Conservation (phyloP, 2,113 vertebrate species). For the Eulacestoma nigropectus region DNA sequence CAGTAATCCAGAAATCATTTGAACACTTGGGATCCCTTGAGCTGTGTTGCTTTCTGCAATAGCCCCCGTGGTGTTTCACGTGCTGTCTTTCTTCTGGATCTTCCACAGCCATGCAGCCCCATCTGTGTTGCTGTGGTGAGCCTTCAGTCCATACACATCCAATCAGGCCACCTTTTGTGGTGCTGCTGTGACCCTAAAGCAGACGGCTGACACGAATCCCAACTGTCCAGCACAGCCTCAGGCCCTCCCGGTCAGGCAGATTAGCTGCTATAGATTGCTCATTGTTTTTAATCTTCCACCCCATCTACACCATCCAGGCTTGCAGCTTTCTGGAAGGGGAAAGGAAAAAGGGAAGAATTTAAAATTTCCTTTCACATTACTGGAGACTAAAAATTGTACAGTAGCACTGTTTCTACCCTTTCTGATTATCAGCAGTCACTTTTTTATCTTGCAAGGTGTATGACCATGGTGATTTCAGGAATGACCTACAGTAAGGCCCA, state of each 20-base stretch:
- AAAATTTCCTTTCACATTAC: background rate
- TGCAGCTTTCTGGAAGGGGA: background rate
- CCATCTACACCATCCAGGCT: background rate
- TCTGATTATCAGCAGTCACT: background rate
- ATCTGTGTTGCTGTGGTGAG: background rate
- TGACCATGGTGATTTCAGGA: background rate
- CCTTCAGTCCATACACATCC: background rate
- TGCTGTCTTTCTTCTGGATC: background rate
- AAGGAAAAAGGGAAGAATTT: background rate
- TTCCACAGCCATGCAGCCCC: no score
- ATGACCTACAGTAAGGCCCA: background rate
- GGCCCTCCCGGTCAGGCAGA: background rate
- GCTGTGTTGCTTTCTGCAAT: background rate
- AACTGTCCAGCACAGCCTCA: background rate
- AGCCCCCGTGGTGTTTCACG: accelerated
- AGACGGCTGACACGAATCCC: background rate
- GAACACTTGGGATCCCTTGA: background rate
- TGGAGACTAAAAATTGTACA: background rate
- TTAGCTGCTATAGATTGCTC: background rate
- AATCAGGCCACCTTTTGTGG: background rate
- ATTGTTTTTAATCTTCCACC: background rate
- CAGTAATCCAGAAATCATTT: background rate
- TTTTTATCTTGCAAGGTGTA: background rate
- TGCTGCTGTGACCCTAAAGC: background rate
- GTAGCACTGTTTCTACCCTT: background rate